A percentile compares a stretch with the other conserved stretches of the same genome.
Conservation (phyloP, 2,888 invertebrate genomes). For the Orchesella flavescens region DNA sequence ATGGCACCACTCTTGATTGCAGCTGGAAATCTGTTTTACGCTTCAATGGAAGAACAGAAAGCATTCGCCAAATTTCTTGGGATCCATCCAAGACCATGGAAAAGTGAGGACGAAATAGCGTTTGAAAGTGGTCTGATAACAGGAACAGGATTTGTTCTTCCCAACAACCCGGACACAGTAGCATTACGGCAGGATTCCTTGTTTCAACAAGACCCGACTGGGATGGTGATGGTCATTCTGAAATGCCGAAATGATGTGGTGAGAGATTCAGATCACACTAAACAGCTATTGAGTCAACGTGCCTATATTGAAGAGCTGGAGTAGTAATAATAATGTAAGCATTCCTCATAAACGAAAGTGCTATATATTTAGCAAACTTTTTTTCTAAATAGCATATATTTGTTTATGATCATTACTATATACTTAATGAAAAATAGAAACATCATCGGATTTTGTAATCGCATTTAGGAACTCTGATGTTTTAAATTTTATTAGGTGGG, state of each 20-base stretch:
- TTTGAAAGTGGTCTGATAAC: neutral
- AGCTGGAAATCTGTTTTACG: conserved; percentile 41
- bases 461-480: too few species aligned
- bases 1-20: conserved; percentile 35
- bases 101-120: neutral
- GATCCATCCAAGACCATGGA: conserved; percentile 25
- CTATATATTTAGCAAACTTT: too few species aligned
- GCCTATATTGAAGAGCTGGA: neutral
- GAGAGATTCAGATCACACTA: neutral
- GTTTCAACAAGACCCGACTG: conserved; percentile 12
- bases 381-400: too few species aligned
- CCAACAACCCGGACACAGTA: neutral
- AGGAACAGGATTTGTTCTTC: conserved; percentile 10
- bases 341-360: too few species aligned
- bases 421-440: too few species aligned
- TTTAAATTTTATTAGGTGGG: too few species aligned
- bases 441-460: too few species aligned
- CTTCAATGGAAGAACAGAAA: conserved; percentile 18
- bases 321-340: too few species aligned
- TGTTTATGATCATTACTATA: too few species aligned
- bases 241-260: neutral
- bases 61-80: conserved; percentile 28
- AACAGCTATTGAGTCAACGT: neutral
- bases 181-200: neutral
- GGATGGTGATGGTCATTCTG: conserved; percentile 8